phyloP scores from a whole-genome alignment of 2,888 invertebrate species.

The Pharmacophagus antenor region DNA sequence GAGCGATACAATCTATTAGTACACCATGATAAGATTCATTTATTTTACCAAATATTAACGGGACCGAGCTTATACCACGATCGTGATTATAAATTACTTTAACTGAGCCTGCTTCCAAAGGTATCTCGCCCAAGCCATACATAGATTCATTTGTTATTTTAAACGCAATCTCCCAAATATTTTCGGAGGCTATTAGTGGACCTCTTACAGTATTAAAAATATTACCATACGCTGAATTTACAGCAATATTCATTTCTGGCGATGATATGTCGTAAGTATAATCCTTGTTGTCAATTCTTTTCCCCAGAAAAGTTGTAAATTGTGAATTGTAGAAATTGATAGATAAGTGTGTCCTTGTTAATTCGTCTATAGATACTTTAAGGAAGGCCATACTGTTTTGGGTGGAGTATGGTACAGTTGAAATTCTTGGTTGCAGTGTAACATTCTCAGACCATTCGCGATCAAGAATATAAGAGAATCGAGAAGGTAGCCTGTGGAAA shows the following conservation, averaged over 20 bases:
- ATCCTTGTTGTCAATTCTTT: slow-evolving; percentile 48
- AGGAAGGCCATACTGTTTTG: slow-evolving; percentile 49
- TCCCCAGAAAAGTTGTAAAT: slow-evolving; percentile 40
- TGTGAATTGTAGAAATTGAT: slow-evolving; percentile 58
- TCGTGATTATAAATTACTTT: slow-evolving; percentile 73
- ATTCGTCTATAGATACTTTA: slow-evolving; percentile 60
- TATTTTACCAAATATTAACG: slow-evolving; percentile 75
- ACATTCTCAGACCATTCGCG: slow-evolving; percentile 57
- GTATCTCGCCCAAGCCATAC: slow-evolving; percentile 80
- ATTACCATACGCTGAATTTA: slow-evolving; percentile 49
- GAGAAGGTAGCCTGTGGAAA: slow-evolving; percentile 77
- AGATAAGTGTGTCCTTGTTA: slow-evolving; percentile 57
- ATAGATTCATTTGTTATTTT: slow-evolving; percentile 74
- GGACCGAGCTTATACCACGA: slow-evolving; percentile 65
- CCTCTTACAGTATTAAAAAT: slow-evolving; percentile 79
- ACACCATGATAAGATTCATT: slow-evolving; percentile 80
- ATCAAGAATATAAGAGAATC: slow-evolving; percentile 68
- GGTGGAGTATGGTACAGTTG: slow-evolving; percentile 54
- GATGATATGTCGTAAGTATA: slow-evolving; percentile 53
- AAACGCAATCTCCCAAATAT: slow-evolving; percentile 83
- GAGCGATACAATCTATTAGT: slow-evolving; percentile 72
- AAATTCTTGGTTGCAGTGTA: slow-evolving; percentile 53
- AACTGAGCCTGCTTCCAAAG: slow-evolving; percentile 51
- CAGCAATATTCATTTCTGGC: slow-evolving; percentile 55
- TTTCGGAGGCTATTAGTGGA: slow-evolving; percentile 80